Conservation (phyloP, 2,797 vertebrate species). For the Phoebastria nigripes region DNA sequence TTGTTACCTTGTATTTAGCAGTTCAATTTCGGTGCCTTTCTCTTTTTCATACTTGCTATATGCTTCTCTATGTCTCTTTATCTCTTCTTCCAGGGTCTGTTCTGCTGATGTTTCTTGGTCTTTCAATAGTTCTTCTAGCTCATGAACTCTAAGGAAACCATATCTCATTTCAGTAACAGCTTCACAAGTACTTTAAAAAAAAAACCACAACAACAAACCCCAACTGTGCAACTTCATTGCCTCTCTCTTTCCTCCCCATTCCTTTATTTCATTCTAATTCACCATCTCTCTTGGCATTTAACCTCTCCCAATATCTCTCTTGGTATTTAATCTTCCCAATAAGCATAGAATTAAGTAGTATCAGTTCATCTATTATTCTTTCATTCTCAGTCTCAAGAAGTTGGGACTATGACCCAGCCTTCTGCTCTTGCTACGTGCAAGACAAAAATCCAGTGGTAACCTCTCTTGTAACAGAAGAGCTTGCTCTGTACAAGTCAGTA, state of each 20-base stretch:
- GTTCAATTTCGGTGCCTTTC: constrained; percentile 87
- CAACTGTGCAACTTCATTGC: background rate
- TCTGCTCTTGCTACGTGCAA: background rate
- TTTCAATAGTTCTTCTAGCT: constrained; percentile 93
- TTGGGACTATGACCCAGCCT: background rate
- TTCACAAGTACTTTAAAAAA: background rate
- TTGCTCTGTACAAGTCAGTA: background rate
- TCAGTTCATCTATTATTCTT: background rate
- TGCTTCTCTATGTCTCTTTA: constrained; percentile 86
- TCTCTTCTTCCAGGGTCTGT: constrained; percentile 82
- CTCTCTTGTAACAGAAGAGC: background rate
- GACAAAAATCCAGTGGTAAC: background rate
- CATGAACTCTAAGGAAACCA: constrained; percentile 82
- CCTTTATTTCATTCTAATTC: background rate
- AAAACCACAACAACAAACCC: no score
- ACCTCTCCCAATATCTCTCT: background rate
- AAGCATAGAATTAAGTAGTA: background rate
- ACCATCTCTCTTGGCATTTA: background rate
- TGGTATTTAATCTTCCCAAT: background rate
- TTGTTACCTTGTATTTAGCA: constrained; percentile 85
- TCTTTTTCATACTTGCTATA: constrained; percentile 90
- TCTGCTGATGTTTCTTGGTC: constrained; percentile 91
- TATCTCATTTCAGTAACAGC: background rate
- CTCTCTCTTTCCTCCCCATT: background rate
- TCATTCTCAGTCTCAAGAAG: background rate